Conservation (phyloP, 2,797 vertebrate species). For the Ptychadena robeensis region DNA sequence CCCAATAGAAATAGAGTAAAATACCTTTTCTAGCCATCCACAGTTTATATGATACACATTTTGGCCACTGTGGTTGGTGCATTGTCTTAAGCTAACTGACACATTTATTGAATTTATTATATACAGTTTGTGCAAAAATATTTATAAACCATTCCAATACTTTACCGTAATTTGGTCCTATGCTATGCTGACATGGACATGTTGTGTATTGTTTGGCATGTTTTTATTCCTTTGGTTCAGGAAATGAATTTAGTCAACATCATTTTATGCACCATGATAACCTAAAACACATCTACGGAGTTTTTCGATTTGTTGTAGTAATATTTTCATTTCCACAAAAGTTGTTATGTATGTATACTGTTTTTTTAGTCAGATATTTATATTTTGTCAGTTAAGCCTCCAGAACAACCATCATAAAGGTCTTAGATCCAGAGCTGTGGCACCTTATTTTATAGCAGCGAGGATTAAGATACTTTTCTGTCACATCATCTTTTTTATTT, state of each 20-base stretch:
- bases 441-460: constrained; percentile 65
- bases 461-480: constrained; percentile 66
- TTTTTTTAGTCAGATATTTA: constrained; percentile 4
- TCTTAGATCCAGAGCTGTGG: constrained; percentile 66
- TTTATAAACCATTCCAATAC: too few species aligned
- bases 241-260: not conserved
- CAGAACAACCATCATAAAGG: constrained; percentile 66
- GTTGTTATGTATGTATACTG: not conserved
- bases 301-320: not conserved
- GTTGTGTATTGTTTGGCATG: not conserved
- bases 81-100: too few species aligned
- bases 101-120: too few species aligned
- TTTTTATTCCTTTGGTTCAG: not conserved
- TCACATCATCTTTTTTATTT: constrained; percentile 66
- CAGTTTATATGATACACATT: too few species aligned
- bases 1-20: too few species aligned
- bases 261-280: not conserved
- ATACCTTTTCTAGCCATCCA: too few species aligned
- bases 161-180: too few species aligned
- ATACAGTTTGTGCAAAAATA: too few species aligned
- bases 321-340: not conserved
- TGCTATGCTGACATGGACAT: too few species aligned
- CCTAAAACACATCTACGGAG: not conserved
- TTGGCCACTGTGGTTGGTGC: too few species aligned
- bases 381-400: constrained; percentile 26